Evolutionary conservation across 2,888 invertebrate species (phyloP).

Genomic region (Amiota minor): DNA sequence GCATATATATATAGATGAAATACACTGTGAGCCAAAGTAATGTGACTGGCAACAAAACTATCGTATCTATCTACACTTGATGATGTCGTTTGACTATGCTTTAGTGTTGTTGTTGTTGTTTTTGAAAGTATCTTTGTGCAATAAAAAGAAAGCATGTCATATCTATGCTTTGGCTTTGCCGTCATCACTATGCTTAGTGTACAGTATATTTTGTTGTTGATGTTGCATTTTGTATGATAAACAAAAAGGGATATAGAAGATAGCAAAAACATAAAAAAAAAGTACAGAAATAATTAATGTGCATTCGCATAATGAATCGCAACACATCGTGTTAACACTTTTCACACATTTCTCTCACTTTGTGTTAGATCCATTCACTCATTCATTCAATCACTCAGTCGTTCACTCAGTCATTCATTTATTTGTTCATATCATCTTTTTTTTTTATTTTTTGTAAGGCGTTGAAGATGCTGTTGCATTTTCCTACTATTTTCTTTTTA

Average conservation of each 20-base stretch:
- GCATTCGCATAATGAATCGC: constrained; percentile 64
- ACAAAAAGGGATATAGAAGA: background rate
- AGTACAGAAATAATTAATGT: constrained; percentile 59
- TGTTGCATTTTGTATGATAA: constrained; percentile 24
- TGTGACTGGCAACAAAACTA: constrained; percentile 8
- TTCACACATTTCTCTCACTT: constrained; percentile 60
- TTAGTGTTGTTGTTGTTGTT: background rate
- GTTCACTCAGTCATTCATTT: background rate
- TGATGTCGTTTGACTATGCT: no score
- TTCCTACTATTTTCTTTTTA: background rate
- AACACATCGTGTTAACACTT: constrained; percentile 53
- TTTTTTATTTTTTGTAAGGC: constrained; percentile 10
- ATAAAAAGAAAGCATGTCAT: constrained; percentile 29
- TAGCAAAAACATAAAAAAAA: background rate
- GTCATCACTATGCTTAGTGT: constrained; percentile 40
- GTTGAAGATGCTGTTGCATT: constrained; percentile 15
- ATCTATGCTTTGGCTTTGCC: constrained; percentile 36
- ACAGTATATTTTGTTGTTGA: constrained; percentile 39
- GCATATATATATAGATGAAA: no score
- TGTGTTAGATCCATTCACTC: background rate
- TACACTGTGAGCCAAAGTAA: no score
- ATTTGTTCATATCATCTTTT: constrained; percentile 1
- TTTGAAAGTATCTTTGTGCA: background rate
- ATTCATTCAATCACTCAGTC: no score
- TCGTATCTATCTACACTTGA: background rate